phyloP scores from a whole-genome alignment of 2,888 invertebrate species.

The Cheilosia soror region DNA sequence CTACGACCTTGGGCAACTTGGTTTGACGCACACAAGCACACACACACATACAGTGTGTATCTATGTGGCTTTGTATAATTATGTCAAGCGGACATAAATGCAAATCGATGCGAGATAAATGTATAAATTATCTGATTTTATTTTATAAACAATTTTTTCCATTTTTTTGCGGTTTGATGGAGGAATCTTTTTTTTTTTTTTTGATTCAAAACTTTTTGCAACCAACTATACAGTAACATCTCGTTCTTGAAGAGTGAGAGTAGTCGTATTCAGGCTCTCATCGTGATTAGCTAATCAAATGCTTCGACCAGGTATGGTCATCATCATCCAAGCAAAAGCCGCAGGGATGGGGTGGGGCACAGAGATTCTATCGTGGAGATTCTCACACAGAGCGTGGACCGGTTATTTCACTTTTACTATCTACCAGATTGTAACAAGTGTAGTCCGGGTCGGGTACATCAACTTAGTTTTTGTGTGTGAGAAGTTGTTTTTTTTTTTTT shows the following conservation, averaged over 20 bases:
- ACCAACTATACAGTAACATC: constrained; percentile 35
- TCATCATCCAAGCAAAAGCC: constrained; percentile 16
- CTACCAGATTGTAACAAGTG: constrained; percentile 75
- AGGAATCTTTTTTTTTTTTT: constrained; percentile 4
- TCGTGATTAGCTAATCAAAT: constrained; percentile 72
- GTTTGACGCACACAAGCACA: constrained; percentile 50
- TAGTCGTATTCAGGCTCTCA: constrained; percentile 24
- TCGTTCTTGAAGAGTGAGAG: constrained; percentile 65
- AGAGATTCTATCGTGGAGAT: constrained; percentile 50
- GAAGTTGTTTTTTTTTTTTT: constrained; percentile 21
- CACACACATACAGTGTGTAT: constrained; percentile 15
- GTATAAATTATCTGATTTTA: constrained; percentile 72
- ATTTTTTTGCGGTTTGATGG: constrained; percentile 22
- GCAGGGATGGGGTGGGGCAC: constrained; percentile 1
- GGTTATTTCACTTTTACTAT: constrained; percentile 75
- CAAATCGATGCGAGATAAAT: constrained; percentile 68
- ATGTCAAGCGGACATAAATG: constrained; percentile 75
- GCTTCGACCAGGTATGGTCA: constrained; percentile 66
- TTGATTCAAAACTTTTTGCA: constrained; percentile 13
- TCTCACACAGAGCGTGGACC: constrained; percentile 59
- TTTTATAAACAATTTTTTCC: constrained; percentile 38
- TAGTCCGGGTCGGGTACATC: constrained; percentile 73
- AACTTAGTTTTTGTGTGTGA: constrained; percentile 34
- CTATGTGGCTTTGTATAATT: constrained; percentile 58
- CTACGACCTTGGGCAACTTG: constrained; percentile 67